Evolutionary conservation across 2,797 vertebrate species (phyloP).

Genomic region (Gymnoscopelus microlampas): DNA sequence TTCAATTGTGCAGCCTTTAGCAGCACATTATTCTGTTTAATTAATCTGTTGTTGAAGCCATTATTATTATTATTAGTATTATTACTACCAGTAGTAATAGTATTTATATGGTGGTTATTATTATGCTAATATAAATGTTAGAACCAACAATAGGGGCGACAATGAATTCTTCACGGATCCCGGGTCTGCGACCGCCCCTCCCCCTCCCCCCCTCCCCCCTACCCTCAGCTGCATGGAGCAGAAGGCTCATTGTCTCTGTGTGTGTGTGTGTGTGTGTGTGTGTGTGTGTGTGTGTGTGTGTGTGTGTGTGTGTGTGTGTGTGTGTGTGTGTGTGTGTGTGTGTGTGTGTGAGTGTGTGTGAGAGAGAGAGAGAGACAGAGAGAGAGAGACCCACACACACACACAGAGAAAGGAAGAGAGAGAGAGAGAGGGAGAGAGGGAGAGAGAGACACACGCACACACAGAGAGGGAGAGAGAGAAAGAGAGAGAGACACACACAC

Average conservation of each 20-base stretch:
- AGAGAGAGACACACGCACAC: too few relatives aligned
- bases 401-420: background rate
- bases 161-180: too few relatives aligned
- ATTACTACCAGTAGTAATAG: too few relatives aligned
- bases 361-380: background rate
- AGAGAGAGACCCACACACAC: background rate
- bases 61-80: too few relatives aligned
- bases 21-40: too few relatives aligned
- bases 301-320: background rate
- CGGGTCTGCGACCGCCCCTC: background rate
- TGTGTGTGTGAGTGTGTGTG: background rate
- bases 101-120: too few relatives aligned
- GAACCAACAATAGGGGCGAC: too few relatives aligned
- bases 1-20: too few relatives aligned
- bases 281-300: background rate
- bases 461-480: too few relatives aligned
- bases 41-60: too few relatives aligned
- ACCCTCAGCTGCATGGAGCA: background rate
- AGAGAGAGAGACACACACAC: too few relatives aligned
- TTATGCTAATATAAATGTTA: too few relatives aligned
- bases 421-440: background rate
- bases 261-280: background rate
- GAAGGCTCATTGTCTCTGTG: background rate
- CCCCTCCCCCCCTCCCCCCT: conserved; percentile 16
- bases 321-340: background rate